These are phyloP conservation scores for Galago senegalensis DNA, from an alignment of 2,797 vertebrate genomes.

Conservation along the genomic window DNA sequence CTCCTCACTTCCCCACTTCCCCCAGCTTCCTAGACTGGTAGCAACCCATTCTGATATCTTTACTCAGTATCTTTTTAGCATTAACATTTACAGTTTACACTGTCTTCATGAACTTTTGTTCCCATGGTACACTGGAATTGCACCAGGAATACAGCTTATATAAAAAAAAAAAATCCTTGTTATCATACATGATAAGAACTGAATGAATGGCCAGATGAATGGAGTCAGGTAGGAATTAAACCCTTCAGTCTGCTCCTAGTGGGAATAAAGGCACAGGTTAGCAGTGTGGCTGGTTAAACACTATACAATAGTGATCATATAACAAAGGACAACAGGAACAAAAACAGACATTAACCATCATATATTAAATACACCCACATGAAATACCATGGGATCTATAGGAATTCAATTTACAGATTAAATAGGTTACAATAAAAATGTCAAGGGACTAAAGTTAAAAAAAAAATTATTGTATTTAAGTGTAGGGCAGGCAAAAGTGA, in stretches of 20 bases:
- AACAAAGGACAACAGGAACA: neutral
- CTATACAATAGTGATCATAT: neutral
- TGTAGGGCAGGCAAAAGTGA: neutral
- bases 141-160: constrained; percentile 19
- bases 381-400: neutral
- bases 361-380: constrained; percentile 9
- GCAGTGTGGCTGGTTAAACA: neutral
- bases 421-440: constrained; percentile 37
- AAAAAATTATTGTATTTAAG: neutral
- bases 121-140: neutral
- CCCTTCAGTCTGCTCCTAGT: neutral
- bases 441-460: neutral
- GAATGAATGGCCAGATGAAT: neutral
- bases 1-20: neutral
- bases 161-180: neutral
- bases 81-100: neutral
- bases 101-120: neutral
- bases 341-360: neutral
- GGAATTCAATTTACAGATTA: constrained; percentile 54
- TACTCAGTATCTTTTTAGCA: neutral
- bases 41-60: neutral
- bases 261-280: neutral
- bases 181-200: neutral
- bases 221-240: neutral
- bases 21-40: neutral